A percentile compares a stretch with the other conserved stretches of the same genome.
Conservation (phyloP, 2,888 invertebrate species). For the Baccha elongata region DNA sequence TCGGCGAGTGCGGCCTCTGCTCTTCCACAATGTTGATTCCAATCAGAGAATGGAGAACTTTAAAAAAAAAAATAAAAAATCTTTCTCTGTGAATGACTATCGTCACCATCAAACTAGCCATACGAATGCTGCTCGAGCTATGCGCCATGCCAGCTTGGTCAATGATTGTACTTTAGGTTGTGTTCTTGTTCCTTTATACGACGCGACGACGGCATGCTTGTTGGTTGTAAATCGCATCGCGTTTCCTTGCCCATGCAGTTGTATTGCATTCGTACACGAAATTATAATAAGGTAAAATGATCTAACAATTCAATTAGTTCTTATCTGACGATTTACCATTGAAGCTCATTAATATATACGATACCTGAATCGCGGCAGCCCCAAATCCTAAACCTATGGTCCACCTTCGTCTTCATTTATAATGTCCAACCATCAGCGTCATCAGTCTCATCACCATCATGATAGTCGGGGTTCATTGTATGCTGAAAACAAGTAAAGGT, state of each 20-base stretch:
- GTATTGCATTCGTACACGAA: conserved; percentile 66
- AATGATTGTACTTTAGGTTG: background rate
- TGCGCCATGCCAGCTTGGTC: conserved; percentile 9
- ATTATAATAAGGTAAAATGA: conserved; percentile 75
- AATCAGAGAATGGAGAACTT: conserved; percentile 49
- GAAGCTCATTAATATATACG: conserved; percentile 76
- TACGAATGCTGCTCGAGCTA: background rate
- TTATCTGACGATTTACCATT: conserved; percentile 76
- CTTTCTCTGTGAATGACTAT: conserved; percentile 54
- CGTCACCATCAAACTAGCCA: conserved; percentile 44
- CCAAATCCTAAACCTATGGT: conserved; percentile 21
- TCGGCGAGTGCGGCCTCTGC: conserved; percentile 32
- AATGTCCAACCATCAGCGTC: conserved; percentile 65
- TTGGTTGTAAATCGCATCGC: conserved; percentile 14
- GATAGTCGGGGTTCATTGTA: conserved; percentile 28
- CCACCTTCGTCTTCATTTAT: conserved; percentile 67
- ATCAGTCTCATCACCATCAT: conserved; percentile 59
- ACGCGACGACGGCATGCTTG: background rate
- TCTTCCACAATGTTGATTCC: conserved; percentile 54
- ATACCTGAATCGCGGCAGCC: conserved; percentile 31
- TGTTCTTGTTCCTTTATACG: background rate
- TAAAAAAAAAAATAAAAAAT: conserved; percentile 18
- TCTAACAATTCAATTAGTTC: conserved; percentile 77
- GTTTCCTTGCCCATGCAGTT: conserved; percentile 24
- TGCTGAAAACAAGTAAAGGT: conserved; percentile 11